Conservation (phyloP, 2,888 invertebrate genomes). For the Pseudococcus longispinus region DNA sequence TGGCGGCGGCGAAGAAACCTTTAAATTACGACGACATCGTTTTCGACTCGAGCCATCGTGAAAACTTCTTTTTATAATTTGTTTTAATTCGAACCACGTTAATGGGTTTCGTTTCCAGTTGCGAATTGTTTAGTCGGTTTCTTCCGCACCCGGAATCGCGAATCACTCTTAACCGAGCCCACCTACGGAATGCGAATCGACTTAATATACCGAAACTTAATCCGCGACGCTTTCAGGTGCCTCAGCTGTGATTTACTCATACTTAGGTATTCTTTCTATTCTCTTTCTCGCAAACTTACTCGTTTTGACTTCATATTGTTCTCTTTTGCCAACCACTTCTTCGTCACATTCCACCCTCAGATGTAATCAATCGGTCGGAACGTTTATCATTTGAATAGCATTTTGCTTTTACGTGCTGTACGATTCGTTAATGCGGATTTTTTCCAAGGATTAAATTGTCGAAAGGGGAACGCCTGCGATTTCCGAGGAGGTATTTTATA, state of each 20-base stretch:
- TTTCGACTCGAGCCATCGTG: not conserved
- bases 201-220: not conserved
- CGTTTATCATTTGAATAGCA: constrained; percentile 9
- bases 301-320: not conserved
- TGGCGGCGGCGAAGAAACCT: not conserved
- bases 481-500: not conserved
- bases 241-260: not conserved
- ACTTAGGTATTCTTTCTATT: not conserved
- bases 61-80: constrained; percentile 38
- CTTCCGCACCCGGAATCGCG: not conserved
- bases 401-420: not conserved
- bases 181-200: not conserved
- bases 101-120: constrained; percentile 17
- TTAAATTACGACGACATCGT: constrained; percentile 42
- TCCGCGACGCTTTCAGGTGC: not conserved
- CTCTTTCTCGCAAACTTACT: not conserved
- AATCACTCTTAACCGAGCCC: not conserved
- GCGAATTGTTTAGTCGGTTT: not conserved
- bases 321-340: too few relatives aligned
- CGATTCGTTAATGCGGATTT: not conserved
- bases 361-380: constrained; percentile 2
- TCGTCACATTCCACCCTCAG: not conserved
- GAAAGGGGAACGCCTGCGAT: not conserved
- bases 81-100: constrained; percentile 42
- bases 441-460: not conserved